phyloP scores from a whole-genome alignment of 2,113 vertebrate genomes.

The Chaetorhynchus papuensis region DNA sequence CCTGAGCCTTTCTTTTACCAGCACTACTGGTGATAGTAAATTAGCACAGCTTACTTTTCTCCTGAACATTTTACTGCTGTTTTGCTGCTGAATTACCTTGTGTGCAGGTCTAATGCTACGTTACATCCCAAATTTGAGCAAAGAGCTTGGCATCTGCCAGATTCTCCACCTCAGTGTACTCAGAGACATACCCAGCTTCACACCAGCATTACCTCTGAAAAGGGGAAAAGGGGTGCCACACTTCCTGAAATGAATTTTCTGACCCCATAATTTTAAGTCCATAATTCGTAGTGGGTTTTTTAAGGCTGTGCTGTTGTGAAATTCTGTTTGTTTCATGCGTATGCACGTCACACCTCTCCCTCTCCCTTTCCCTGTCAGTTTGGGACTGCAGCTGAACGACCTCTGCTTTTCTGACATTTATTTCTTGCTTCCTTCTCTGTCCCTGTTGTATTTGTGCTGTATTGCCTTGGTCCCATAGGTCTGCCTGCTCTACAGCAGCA shows the following conservation, averaged over 20 bases:
- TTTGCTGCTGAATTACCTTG: background rate
- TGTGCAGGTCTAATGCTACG: background rate
- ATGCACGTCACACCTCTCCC: background rate
- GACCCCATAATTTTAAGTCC: background rate
- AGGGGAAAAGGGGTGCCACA: accelerated
- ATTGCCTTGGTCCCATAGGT: background rate
- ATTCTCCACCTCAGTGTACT: background rate
- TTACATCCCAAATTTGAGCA: background rate
- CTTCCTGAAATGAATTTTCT: background rate
- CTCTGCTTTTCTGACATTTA: background rate
- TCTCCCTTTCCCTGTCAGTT: background rate
- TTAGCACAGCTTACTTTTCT: background rate
- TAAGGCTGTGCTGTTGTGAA: background rate
- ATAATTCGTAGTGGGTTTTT: background rate
- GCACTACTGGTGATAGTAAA: background rate
- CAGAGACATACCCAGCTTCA: background rate
- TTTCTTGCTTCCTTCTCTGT: background rate
- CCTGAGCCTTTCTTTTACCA: background rate
- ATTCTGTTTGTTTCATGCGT: background rate
- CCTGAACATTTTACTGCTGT: background rate
- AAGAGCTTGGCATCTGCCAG: background rate
- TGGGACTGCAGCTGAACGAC: background rate
- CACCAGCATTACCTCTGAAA: background rate
- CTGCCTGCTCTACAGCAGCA: background rate
- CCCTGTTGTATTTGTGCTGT: background rate